These are phyloP conservation scores for Alethe diademata DNA, from an alignment of 2,113 vertebrate genomes.

Conservation along the genomic window DNA sequence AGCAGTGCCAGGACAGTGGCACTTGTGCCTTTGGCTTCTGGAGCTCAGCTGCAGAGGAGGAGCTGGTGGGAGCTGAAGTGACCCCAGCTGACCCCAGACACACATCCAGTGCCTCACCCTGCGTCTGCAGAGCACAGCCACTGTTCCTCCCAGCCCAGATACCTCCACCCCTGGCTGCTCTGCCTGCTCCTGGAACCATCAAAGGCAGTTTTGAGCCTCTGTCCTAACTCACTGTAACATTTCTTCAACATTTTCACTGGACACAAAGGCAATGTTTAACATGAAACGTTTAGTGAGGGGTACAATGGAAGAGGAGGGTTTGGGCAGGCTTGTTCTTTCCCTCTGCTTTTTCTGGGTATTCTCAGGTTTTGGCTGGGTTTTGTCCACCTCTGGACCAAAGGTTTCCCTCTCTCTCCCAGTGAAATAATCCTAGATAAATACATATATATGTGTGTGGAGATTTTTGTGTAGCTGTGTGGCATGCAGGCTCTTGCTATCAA, in stretches of 20 bases:
- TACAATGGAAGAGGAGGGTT: neutral
- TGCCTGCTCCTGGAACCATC: conserved; percentile 13
- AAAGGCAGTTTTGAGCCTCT: neutral
- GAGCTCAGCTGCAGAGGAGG: neutral
- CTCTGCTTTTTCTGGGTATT: neutral
- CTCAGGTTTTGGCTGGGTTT: neutral
- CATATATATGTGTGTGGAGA: neutral
- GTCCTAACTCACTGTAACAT: neutral
- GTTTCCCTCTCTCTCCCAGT: neutral
- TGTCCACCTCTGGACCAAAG: neutral
- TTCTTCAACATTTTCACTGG: neutral
- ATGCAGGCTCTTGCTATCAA: rapidly evolving
- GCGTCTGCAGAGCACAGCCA: neutral
- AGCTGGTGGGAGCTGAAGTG: neutral
- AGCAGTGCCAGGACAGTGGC: neutral
- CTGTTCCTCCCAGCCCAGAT: neutral
- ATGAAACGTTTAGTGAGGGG: neutral
- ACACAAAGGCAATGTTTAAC: neutral
- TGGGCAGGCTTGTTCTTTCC: neutral
- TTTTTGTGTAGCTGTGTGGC: neutral
- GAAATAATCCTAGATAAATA: neutral
- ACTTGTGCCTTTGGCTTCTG: conserved; percentile 6
- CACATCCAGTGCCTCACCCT: neutral
- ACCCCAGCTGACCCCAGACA: neutral
- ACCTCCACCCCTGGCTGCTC: neutral